Evolutionary conservation across 2,797 vertebrate species (phyloP).

Genomic region (Microchirus variegatus): DNA sequence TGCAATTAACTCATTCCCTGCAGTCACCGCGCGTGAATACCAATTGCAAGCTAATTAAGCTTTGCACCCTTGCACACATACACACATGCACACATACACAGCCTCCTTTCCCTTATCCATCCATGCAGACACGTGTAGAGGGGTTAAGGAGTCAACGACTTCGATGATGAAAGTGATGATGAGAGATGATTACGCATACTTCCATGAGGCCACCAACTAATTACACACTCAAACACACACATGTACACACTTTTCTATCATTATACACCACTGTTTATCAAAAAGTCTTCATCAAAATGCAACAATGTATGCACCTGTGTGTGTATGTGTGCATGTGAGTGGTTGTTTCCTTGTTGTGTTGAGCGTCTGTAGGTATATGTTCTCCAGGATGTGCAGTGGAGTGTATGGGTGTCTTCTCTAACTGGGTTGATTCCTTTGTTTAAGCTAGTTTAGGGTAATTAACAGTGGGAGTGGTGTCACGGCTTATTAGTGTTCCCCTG

Average conservation of each 20-base stretch:
- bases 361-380: too few relatives aligned
- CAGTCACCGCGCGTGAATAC: conserved; percentile 82
- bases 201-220: conserved; percentile 76
- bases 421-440: conserved; percentile 90
- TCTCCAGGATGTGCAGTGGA: conserved; percentile 20
- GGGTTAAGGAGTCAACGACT: conserved; percentile 79
- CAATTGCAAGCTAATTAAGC: conserved; percentile 84
- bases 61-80: conserved; percentile 57
- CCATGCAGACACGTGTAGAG: conserved; percentile 77
- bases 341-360: background rate
- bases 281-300: conserved; percentile 43
- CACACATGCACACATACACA: conserved; percentile 39
- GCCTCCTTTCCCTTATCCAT: conserved; percentile 71
- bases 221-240: conserved; percentile 68
- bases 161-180: conserved; percentile 83
- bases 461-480: conserved; percentile 99
- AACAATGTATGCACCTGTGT: conserved; percentile 11
- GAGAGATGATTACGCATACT: conserved; percentile 77
- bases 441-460: conserved; percentile 96
- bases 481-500: conserved; percentile 98
- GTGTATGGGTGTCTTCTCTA: conserved; percentile 51
- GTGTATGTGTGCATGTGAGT: conserved; percentile 35
- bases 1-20: conserved; percentile 86
- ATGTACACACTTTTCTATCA: conserved; percentile 32
- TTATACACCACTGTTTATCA: conserved; percentile 35